Conservation (phyloP, 2,113 vertebrate genomes). For the Amblyopsis rosae region DNA sequence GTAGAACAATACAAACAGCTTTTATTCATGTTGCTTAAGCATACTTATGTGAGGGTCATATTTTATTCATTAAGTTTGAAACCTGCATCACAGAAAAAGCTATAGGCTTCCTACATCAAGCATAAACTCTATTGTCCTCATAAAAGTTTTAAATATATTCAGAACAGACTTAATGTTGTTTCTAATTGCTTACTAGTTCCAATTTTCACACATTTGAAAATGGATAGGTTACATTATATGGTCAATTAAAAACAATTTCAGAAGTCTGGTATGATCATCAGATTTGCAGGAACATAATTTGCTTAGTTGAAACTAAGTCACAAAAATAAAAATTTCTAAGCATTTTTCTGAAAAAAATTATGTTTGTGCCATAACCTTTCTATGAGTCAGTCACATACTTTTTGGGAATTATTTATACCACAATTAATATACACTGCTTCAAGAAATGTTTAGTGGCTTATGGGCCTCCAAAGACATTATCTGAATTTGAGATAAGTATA, state of each 20-base stretch:
- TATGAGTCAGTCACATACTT: not conserved
- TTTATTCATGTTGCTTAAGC: constrained; percentile 68
- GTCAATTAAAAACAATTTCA: constrained; percentile 37
- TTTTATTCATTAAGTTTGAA: constrained; percentile 66
- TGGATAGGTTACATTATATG: constrained; percentile 29
- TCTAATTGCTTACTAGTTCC: constrained; percentile 62
- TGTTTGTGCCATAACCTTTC: not conserved
- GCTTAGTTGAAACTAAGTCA: constrained; percentile 3
- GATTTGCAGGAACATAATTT: not conserved
- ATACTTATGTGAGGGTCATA: constrained; percentile 63
- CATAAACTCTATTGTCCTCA: constrained; percentile 58
- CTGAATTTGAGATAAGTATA: constrained; percentile 12
- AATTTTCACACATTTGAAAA: constrained; percentile 36
- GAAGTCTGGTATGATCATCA: not conserved
- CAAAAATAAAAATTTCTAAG: not conserved
- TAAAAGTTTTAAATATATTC: constrained; percentile 66
- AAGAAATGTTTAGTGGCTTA: not conserved
- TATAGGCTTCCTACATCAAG: constrained; percentile 44
- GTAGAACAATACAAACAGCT: constrained; percentile 54
- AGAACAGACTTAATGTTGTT: constrained; percentile 49
- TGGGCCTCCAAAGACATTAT: constrained; percentile 14
- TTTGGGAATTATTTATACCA: not conserved
- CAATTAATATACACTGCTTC: constrained; percentile 8
- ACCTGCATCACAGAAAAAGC: constrained; percentile 69
- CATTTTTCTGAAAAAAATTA: not conserved